Evolutionary conservation across 2,113 vertebrate species (phyloP), one percentile per base, ranked within the genome.

Genomic region (Grallaria varia): DNA sequence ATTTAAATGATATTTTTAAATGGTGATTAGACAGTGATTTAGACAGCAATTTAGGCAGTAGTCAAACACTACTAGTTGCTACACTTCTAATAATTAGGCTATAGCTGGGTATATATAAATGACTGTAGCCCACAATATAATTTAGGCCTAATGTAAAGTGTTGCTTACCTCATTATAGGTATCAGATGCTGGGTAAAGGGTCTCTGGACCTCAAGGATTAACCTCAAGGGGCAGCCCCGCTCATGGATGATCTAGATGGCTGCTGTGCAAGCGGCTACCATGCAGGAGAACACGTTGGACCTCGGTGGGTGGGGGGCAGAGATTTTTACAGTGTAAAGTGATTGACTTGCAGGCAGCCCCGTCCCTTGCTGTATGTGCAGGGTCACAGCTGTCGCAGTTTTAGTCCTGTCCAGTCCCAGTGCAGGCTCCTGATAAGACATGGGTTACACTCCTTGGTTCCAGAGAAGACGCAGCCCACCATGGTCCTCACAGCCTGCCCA

Each of bases 271-370:
- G 19, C 40, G 14, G 33, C 42, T 30, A 10, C 12, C 23, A 8
- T 4, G n/a, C 37, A 21, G 28, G 64, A 86, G 60, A 60, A 3
- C 1, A 3, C 25, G 6, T 2, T 4, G 44, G 25, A 5, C 28
- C 76, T 31, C 18, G 18, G 44, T 9, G 7, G 24, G n/a, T n/a
- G 44, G 21, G 23, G 14, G 28, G 23, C 12, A 2, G 4, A 9
- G 25, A 19, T 27, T 62, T 66, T 56, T 28, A 13, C 20, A 18
- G 30, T 2, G 1, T 31, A 6, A 52, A 56, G 47, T 8, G 7
- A 16, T 8, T 11, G 55, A 13, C 39, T 22, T 0, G 0, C 5
- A 37, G 27, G 23, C 33, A 77, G 19, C 2, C 11, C 8, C 2
- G 1, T 8, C 2, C 9, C 59, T 25, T 59, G 80, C 18, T 20